Base-by-base conservation (phyloP, 92 coral and sea anemone species). In the Zoanthus gigantus region DNA sequence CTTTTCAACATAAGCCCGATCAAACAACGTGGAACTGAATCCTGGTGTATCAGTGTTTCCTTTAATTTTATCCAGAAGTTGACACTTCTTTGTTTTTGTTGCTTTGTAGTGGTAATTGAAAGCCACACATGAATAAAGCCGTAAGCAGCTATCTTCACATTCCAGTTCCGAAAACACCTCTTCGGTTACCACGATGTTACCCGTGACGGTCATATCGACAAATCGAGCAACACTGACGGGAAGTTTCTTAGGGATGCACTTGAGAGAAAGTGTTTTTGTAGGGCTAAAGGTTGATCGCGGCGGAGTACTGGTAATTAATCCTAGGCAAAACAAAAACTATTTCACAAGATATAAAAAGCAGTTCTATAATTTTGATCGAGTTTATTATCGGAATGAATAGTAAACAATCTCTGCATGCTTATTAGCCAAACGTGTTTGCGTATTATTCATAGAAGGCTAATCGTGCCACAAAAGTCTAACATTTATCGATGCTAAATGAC, bases 101-200 rank as follows among this genome's bases (percentile, higher is more conserved):
- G 76, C 85, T 30, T 73, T 65, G 74, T 82, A 87, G 16, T 91
- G 81, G 47, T 82, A 87, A 58, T 91, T 91, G 56, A 75, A 91
- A n/a, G 89, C 93, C 74, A 87, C 52, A 87, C 93, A 91, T 6
- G 69, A 28, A 68, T 74, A 15, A 11, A 52, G 48, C 23, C 93
- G 88, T 17, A 91, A 80, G 86, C 93, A 91, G 5, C 50, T 10
- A 23, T 87, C 93, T 80, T 91, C 93, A 58, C 93, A 91, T 45
- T 87, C 88, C 9, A 82, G 37, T 66, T 91, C 93, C 12, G 93
- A 91, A 60, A 76, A 8, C 83, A 87, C 93, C 15, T 67, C 60
- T 61, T 91, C 71, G 8, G 50, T 83, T 71, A 60, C 46, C 18
- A 67, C 76, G 68, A 91, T 86, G 66, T 83, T 87, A 76, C 93